Conservation (phyloP, 2,113 vertebrate species). For the Megaceryle torquata region DNA sequence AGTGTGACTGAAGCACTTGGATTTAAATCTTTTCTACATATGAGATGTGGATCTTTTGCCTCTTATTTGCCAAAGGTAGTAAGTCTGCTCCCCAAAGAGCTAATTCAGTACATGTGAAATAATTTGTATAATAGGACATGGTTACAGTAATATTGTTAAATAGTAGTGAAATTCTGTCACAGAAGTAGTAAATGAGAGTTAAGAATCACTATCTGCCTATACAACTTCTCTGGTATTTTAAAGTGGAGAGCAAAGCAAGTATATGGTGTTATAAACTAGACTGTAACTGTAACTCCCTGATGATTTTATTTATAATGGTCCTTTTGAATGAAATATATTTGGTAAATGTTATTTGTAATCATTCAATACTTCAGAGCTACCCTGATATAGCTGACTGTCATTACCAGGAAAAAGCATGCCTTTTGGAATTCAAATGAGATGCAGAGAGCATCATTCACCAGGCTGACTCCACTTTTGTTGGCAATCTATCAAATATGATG, state of each 20-base stretch:
- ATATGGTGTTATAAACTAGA: rapidly evolving
- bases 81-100: background rate
- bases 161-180: background rate
- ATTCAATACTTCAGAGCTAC: conserved; percentile 9
- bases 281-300: background rate
- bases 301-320: background rate
- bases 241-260: background rate
- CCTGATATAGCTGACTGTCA: background rate
- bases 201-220: background rate
- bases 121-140: background rate
- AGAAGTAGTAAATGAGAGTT: background rate
- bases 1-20: background rate
- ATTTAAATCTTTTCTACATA: background rate
- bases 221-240: background rate
- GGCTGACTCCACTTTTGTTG: background rate
- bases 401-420: background rate
- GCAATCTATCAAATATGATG: background rate
- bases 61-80: background rate
- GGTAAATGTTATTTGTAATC: background rate
- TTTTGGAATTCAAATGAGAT: conserved; percentile 31
- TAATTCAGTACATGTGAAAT: background rate
- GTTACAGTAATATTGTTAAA: background rate
- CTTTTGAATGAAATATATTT: background rate
- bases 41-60: background rate
- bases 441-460: background rate